Base-by-base conservation (phyloP, 1,140 invertebrate genomes). In the Zelostemma sp. region DNA sequence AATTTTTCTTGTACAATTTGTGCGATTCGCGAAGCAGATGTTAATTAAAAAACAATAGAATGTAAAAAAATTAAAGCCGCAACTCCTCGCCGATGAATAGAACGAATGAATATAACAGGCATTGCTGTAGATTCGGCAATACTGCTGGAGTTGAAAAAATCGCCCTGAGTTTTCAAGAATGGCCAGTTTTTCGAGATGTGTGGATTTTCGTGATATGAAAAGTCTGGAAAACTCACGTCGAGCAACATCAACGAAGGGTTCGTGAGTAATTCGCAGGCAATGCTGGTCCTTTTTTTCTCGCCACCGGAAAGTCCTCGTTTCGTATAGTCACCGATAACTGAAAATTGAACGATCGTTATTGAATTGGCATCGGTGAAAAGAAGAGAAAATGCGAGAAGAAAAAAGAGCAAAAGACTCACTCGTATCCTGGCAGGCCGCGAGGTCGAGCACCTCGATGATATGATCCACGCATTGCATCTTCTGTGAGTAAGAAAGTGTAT, bases 231-330 rank as follows among this genome's bases (percentile, higher is more conserved):
- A 89, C 92, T 93, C 88, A 95, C 94, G 84, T 95, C 94, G 16
- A 96, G 85, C 14, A 96, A 83, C 90, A 96, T 93, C 11, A 96
- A 80, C 14, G 91, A 89, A 12, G 94, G 94, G 86, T 95, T 94
- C 9, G 93, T 94, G 38, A 96, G 85, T 49, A 96, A 86, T 86
- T 96, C 94, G 77, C 93, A 95, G 15, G 93, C 94, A 75, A 95
- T 95, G 76, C 92, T 95, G 4, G 93, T 92, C 74, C 94, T 81
- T 77, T 95, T 96, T 87, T 93, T 95, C 76, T 96, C 94, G 11
- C 94, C 94, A 4, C 94, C 94, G 12, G 93, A 95, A 3, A 96
- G 83, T 19, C 94, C 93, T 58, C 92, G 86, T 69, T 91, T 92
- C 46, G 92, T 85, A 67, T 92, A 90, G 79, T 94, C 93, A 6